Percentiles rank a stretch among this genome's conserved stretches.
These are phyloP conservation scores for Sycophila texana DNA, from an alignment of 2,888 invertebrate genomes.

Conservation along the genomic window DNA sequence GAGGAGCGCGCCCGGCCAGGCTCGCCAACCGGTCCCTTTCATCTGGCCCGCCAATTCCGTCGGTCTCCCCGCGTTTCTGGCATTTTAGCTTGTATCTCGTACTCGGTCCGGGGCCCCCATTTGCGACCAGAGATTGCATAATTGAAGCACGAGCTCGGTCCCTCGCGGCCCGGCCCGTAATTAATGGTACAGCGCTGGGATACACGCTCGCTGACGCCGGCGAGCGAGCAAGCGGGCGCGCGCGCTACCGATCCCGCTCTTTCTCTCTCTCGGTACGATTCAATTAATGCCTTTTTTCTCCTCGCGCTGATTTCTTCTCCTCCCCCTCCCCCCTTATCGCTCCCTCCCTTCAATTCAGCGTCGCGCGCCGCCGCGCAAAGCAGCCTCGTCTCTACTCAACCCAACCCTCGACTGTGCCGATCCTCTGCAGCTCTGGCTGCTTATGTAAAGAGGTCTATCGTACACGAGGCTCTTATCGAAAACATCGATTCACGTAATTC, in stretches of 20 bases:
- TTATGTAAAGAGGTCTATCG: too few species aligned
- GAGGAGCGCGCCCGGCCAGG: not conserved
- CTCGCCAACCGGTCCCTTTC: slow-evolving; percentile 4
- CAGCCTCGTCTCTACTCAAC: not conserved
- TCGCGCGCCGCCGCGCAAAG: not conserved
- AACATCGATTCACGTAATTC: too few species aligned
- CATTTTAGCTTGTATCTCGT: not conserved
- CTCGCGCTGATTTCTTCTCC: not conserved
- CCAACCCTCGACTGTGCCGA: not conserved
- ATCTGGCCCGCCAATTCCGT: slow-evolving; percentile 15
- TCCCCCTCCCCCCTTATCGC: not conserved
- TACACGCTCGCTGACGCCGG: slow-evolving; percentile 27
- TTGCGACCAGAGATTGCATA: slow-evolving; percentile 34
- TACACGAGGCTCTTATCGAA: too few species aligned
- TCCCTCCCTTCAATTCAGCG: not conserved
- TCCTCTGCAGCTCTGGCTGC: too few species aligned
- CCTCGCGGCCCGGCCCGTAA: slow-evolving; percentile 13
- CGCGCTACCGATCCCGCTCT: too few species aligned
- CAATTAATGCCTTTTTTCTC: slow-evolving; percentile 43
- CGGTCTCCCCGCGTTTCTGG: not conserved
- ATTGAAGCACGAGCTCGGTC: slow-evolving; percentile 32
- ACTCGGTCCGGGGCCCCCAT: slow-evolving; percentile 1
- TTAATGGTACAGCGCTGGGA: slow-evolving; percentile 46
- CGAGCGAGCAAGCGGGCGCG: too few species aligned
- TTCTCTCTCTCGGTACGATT: slow-evolving; percentile 16